Evolutionary conservation across 2,113 vertebrate species (phyloP).

Genomic region (Pygoscelis adeliae): DNA sequence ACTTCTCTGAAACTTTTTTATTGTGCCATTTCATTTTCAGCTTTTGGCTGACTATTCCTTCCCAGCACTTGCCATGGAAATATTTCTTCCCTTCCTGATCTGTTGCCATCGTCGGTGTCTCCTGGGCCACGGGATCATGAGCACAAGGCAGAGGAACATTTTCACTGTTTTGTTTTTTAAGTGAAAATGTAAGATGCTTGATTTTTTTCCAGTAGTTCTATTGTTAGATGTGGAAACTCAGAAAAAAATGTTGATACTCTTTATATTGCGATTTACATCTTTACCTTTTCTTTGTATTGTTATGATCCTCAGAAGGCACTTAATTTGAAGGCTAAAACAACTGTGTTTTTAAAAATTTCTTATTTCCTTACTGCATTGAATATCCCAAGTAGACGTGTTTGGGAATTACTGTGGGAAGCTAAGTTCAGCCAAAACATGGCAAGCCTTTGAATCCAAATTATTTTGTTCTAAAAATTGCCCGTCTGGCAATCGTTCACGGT

Average conservation of each 20-base stretch:
- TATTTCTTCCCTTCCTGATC: neutral
- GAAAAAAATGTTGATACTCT: neutral
- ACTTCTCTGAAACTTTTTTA: neutral
- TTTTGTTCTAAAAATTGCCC: fast-evolving
- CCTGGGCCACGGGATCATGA: neutral
- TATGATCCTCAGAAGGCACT: neutral
- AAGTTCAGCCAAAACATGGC: neutral
- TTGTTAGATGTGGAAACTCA: neutral
- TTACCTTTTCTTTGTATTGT: neutral
- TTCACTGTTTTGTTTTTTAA: neutral
- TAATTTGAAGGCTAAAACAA: neutral
- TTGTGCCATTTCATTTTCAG: neutral
- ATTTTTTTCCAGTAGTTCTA: neutral
- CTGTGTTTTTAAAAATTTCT: neutral
- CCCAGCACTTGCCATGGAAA: neutral
- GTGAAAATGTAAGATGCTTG: neutral
- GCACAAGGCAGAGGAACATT: neutral
- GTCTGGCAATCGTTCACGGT: fast-evolving
- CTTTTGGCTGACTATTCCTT: neutral
- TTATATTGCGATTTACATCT: neutral
- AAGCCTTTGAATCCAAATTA: neutral
- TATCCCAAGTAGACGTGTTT: neutral
- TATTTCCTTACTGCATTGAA: neutral
- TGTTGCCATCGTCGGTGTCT: fast-evolving
- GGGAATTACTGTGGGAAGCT: neutral